phyloP scores from a whole-genome alignment of 2,113 vertebrate species.

The Psittacara wagleri region DNA sequence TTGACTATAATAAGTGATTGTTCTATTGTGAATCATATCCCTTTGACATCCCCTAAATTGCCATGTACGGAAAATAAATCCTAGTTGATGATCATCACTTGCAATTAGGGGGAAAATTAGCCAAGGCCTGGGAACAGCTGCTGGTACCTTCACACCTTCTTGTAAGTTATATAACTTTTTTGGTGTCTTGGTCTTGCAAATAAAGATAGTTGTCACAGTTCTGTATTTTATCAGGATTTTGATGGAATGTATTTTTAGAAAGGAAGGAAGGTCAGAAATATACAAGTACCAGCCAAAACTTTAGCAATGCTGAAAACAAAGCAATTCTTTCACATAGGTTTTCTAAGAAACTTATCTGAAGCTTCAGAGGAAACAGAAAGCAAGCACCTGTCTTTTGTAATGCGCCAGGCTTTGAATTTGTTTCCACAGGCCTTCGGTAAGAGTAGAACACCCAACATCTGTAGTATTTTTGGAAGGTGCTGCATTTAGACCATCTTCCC shows the following conservation, averaged over 20 bases:
- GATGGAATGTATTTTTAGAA: neutral
- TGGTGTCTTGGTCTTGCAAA: neutral
- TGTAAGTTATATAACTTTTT: neutral
- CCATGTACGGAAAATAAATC: conserved; percentile 30
- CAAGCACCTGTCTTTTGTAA: neutral
- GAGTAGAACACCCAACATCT: neutral
- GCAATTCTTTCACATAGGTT: neutral
- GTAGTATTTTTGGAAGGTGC: neutral
- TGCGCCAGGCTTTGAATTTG: neutral
- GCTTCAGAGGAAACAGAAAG: neutral
- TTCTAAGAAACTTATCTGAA: neutral
- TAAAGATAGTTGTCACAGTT: neutral
- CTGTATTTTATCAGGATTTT: neutral
- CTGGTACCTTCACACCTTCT: neutral
- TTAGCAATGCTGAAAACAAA: neutral
- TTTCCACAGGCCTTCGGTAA: neutral
- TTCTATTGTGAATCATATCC: conserved; percentile 14
- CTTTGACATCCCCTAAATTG: neutral
- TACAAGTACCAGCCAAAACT: neutral
- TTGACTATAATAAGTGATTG: neutral
- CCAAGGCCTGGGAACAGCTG: neutral
- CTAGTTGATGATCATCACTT: neutral
- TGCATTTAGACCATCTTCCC: neutral
- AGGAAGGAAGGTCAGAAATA: neutral
- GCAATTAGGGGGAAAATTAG: neutral